Evolutionary conservation across 92 coral and sea anemone genomes (phyloP).

Genomic region (Bergia sp.): DNA sequence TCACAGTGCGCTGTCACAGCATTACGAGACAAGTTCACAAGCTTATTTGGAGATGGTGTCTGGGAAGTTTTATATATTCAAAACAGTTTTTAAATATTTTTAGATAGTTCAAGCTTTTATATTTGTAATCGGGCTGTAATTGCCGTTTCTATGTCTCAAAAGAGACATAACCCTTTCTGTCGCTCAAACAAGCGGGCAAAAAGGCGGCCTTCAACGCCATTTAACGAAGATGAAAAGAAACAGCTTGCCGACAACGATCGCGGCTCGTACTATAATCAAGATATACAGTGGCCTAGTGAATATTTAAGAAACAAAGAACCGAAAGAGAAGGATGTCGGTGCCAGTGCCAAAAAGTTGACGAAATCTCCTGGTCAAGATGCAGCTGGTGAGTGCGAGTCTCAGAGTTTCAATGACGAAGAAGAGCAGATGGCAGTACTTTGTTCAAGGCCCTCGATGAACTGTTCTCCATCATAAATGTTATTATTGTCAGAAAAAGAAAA

Average conservation of each 20-base stretch:
- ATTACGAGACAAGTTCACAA: slow-evolving; percentile 7
- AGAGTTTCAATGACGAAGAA: too few relatives aligned
- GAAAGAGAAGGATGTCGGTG: slow-evolving; percentile 12
- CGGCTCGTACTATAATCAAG: neutral
- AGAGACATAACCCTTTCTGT: slow-evolving; percentile 19
- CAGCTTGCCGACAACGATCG: neutral
- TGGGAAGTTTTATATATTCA: neutral
- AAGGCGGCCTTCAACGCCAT: slow-evolving; percentile 11
- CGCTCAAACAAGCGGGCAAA: neutral
- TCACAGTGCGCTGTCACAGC: slow-evolving; percentile 11
- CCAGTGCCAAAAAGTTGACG: slow-evolving; percentile 10
- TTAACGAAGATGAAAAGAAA: neutral
- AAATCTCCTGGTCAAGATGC: neutral
- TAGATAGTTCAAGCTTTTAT: slow-evolving; percentile 18
- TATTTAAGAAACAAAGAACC: neutral
- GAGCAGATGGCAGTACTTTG: too few relatives aligned
- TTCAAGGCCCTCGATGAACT: neutral
- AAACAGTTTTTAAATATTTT: slow-evolving; percentile 9
- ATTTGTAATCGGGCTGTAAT: neutral
- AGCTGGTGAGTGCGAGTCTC: too few relatives aligned
- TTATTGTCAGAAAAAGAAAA: slow-evolving; percentile 1
- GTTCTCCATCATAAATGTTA: slow-evolving; percentile 14
- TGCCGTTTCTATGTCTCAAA: slow-evolving; percentile 23
- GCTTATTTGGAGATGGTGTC: neutral
- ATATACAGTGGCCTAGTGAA: neutral